Percentiles rank a stretch among this genome's conserved stretches.
These are phyloP conservation scores for Abrostola tripartita DNA, from an alignment of 2,888 invertebrate genomes.

Conservation along the genomic window DNA sequence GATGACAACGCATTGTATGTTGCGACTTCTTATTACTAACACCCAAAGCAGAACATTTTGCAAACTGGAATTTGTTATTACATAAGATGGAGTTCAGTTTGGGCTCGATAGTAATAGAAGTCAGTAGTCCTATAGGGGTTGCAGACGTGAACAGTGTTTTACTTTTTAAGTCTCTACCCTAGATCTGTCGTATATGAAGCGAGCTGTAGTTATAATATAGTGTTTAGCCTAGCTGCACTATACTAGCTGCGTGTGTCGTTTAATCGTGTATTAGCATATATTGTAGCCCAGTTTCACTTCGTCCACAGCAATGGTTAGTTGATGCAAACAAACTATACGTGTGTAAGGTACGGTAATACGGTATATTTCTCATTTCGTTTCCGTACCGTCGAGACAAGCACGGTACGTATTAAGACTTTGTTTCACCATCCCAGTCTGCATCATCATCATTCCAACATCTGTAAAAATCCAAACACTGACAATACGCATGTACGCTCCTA, in stretches of 20 bases:
- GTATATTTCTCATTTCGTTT: conserved; percentile 80
- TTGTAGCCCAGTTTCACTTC: conserved; percentile 78
- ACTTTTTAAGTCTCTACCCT: conserved; percentile 58
- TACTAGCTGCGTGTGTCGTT: conserved; percentile 83
- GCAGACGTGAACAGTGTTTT: conserved; percentile 66
- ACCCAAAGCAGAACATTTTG: conserved; percentile 35
- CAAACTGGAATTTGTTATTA: conserved; percentile 8
- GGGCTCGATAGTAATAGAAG: conserved; percentile 57
- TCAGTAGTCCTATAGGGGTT: conserved; percentile 46
- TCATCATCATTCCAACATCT: conserved; percentile 99
- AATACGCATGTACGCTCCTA: conserved; percentile 80
- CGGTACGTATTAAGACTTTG: conserved; percentile 93
- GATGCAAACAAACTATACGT: conserved; percentile 85
- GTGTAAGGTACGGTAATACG: conserved; percentile 84
- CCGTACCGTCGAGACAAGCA: conserved; percentile 95
- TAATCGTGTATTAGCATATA: conserved; percentile 84
- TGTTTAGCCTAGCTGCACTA: conserved; percentile 83
- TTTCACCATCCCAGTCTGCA: conserved; percentile 98
- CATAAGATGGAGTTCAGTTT: conserved; percentile 17
- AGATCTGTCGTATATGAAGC: conserved; percentile 64
- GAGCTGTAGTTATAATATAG: conserved; percentile 71
- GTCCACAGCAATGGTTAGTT: conserved; percentile 85
- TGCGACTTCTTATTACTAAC: conserved; percentile 67
- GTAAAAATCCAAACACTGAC: conserved; percentile 92
- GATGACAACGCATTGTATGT: conserved; percentile 48